Evolutionary conservation across 1,140 invertebrate species (phyloP), one percentile per base, ranked within the genome.

Genomic region (Manduca sexta): DNA sequence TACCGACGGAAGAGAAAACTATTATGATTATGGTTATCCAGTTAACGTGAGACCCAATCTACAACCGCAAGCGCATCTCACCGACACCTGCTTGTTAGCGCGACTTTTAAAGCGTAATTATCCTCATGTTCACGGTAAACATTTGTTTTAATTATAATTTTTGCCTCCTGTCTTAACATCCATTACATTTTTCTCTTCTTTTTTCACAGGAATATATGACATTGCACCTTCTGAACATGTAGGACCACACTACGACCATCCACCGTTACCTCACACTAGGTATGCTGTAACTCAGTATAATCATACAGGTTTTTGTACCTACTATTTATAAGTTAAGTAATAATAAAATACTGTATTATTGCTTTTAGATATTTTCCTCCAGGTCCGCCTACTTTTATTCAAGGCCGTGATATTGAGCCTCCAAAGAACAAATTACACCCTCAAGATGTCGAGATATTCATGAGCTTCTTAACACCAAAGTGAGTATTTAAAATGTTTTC

Each of bases 401-500:
- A 69, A 49, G 46, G 39, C 35, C 60, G 56, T 18, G 52, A 68
- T n/a, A 29, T 51, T 0, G 64, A 68, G 18, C n/a, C 17, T 13
- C 31, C 48, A 13, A 55, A 51, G 31, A 55, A 48, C 10, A 60
- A 60, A 47, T 50, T 55, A 21, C 79, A 83, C 52, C 79, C 75
- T 17, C 80, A 84, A 62, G 80, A 84, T 31, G 45, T 75, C 38
- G 74, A 68, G 52, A 81, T 84, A 55, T 63, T 73, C 4, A 65
- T 69, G 56, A 68, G 51, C 30, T 60, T 69, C 18, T 43, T 72
- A 16, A 48, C 21, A 10, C 40, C 55, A 14, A 67, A 61, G 74
- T 76, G 68, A 68, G 64, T 56, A 17, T 37, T 33, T 41, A 26
- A 26, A 0, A 26, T 8, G 8, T 26, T 26, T 5, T 5, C 4